Percentiles rank a stretch among this genome's conserved stretches.
Evolutionary conservation across 1,140 invertebrate genomes (phyloP).

Genomic region (Lerema accius): DNA sequence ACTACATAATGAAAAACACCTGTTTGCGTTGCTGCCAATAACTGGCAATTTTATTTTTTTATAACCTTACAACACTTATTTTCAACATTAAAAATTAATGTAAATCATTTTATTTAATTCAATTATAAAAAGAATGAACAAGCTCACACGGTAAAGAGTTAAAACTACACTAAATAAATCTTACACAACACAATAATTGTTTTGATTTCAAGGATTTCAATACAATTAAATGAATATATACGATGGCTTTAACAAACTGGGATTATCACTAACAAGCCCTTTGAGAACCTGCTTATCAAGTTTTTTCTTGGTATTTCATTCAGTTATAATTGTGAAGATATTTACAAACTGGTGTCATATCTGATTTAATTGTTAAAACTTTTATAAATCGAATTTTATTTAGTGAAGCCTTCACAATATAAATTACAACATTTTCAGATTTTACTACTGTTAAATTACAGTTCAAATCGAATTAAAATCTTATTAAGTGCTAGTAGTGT

Average conservation of each 20-base stretch:
- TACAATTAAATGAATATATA: slow-evolving; percentile 12
- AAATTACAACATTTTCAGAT: too few relatives aligned
- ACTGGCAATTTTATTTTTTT: too few relatives aligned
- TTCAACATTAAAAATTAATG: background rate
- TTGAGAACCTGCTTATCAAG: slow-evolving; percentile 50
- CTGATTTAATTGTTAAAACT: too few relatives aligned
- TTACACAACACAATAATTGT: slow-evolving; percentile 2
- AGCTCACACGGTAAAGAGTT: background rate
- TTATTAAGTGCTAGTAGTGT: too few relatives aligned
- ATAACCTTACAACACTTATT: too few relatives aligned
- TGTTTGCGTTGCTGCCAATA: too few relatives aligned
- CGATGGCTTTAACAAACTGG: slow-evolving; percentile 9
- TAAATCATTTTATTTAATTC: background rate
- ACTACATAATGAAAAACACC: too few relatives aligned
- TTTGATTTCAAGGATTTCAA: slow-evolving; percentile 9
- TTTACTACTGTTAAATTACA: too few relatives aligned
- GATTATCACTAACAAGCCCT: slow-evolving; percentile 41
- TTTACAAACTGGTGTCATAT: slow-evolving; percentile 22
- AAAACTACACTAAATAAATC: too few relatives aligned
- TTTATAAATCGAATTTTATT: too few relatives aligned
- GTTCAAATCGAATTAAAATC: too few relatives aligned
- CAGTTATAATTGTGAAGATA: slow-evolving; percentile 42
- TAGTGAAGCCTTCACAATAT: too few relatives aligned
- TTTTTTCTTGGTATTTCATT: slow-evolving; percentile 45
- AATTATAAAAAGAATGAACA: background rate